Evolutionary conservation across 2,113 vertebrate genomes (phyloP).

Genomic region (Taxidea taxus): DNA sequence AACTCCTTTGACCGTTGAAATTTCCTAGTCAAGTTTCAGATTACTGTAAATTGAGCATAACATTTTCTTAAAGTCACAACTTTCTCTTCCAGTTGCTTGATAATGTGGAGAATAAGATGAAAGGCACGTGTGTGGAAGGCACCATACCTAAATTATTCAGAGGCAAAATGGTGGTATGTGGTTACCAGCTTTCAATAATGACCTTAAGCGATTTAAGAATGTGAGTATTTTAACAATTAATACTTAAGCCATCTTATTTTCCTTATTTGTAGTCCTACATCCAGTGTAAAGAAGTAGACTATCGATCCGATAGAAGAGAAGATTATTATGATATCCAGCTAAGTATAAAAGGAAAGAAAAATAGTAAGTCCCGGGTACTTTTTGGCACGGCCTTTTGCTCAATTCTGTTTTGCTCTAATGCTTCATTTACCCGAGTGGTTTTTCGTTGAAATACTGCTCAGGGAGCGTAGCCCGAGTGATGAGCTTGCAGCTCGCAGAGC

Average conservation of each 20-base stretch:
- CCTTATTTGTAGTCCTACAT: constrained; percentile 92
- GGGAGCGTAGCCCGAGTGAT: background rate
- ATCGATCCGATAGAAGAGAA: constrained; percentile 98
- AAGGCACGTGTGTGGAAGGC: constrained; percentile 99
- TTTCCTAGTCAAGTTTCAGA: constrained; percentile 43
- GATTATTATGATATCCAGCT: constrained; percentile 99
- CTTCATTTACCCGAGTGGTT: background rate
- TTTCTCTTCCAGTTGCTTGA: constrained; percentile 92
- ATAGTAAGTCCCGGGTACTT: constrained; percentile 89
- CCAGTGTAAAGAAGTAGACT: constrained; percentile 99
- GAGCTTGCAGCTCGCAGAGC: too few species aligned
- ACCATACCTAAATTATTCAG: constrained; percentile 98
- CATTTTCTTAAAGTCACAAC: background rate
- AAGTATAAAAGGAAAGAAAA: constrained; percentile 99
- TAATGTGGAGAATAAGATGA: constrained; percentile 99
- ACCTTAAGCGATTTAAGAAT: background rate
- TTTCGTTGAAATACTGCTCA: background rate
- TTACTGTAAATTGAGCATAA: background rate
- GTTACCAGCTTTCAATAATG: background rate
- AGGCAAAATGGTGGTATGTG: constrained; percentile 99
- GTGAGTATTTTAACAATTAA: background rate
- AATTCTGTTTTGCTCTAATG: background rate
- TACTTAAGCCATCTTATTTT: background rate
- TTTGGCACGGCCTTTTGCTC: background rate
- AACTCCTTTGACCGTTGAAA: constrained; percentile 51